Evolutionary conservation across 1,140 invertebrate species (phyloP).

Genomic region (Pristionchus pacificus): DNA sequence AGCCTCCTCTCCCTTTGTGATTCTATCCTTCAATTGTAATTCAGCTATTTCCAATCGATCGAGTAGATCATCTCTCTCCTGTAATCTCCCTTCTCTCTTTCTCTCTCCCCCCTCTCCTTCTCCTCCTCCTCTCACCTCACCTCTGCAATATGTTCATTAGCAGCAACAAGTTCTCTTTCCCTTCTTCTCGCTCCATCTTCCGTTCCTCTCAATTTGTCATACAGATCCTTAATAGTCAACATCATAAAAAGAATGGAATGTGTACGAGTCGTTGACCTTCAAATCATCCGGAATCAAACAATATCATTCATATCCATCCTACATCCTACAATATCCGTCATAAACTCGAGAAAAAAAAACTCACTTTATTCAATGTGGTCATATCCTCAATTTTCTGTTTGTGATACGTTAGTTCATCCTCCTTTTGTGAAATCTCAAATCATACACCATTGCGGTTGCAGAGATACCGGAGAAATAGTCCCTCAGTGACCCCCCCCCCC

Average conservation of each 20-base stretch:
- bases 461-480: no score
- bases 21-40: not conserved
- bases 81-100: not conserved
- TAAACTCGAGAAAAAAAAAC: no score
- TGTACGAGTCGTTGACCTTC: no score
- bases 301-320: not conserved
- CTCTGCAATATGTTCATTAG: not conserved
- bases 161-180: constrained; percentile 18
- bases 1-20: not conserved
- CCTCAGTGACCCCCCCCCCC: no score
- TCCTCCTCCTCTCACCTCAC: not conserved
- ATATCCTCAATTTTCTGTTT: not conserved
- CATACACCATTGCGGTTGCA: no score
- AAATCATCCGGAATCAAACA: no score
- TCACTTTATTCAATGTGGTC: not conserved
- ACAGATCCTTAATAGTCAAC: constrained; percentile 11
- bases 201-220: constrained; percentile 19
- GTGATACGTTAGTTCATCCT: not conserved
- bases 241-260: no score
- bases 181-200: constrained; percentile 18
- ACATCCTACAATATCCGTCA: not conserved
- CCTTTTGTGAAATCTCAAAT: not conserved
- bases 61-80: constrained; percentile 1
- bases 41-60: constrained; percentile 2
- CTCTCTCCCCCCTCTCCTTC: constrained; percentile 9